These are phyloP conservation scores for Drosophila parvula DNA, from an alignment of 1,140 invertebrate genomes.

Conservation along the genomic window DNA sequence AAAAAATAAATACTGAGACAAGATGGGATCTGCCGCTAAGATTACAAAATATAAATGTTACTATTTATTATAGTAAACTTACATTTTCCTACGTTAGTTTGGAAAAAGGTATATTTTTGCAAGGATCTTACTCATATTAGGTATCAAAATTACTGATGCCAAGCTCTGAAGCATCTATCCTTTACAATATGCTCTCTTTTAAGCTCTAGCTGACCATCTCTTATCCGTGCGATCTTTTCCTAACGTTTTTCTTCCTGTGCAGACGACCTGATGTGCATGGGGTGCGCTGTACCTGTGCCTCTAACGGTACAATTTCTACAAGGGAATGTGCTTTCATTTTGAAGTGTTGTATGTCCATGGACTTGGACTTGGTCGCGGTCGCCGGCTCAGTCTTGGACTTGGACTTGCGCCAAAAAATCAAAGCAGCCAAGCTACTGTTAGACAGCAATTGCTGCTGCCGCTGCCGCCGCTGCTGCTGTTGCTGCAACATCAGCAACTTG, in stretches of 20 bases:
- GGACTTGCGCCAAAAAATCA: conserved; percentile 56
- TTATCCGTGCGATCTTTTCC: not conserved
- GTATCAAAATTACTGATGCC: too few species aligned
- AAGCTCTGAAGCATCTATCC: not conserved
- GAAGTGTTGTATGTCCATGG: conserved; percentile 77
- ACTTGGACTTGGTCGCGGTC: conserved; percentile 48
- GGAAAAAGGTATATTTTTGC: too few species aligned
- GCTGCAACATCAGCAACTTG: conserved; percentile 33
- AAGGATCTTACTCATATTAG: too few species aligned
- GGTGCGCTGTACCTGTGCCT: conserved; percentile 60
- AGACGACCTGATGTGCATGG: conserved; percentile 68
- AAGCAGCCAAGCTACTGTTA: conserved; percentile 69
- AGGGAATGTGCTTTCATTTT: conserved; percentile 83
- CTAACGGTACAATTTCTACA: conserved; percentile 81
- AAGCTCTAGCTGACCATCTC: not conserved
- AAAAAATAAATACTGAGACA: not conserved
- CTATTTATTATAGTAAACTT: too few species aligned
- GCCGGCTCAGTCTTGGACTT: conserved; percentile 37
- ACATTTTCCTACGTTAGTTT: too few species aligned
- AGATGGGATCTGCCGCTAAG: too few species aligned
- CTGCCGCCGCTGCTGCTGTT: conserved; percentile 19
- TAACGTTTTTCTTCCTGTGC: conserved; percentile 9
- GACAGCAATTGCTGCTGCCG: conserved; percentile 45
- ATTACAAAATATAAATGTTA: too few species aligned
- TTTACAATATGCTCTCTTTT: not conserved